Percentiles rank a stretch among this genome's conserved stretches.
Evolutionary conservation across 1,140 invertebrate genomes (phyloP).

Genomic region (Diachasma alloeum): DNA sequence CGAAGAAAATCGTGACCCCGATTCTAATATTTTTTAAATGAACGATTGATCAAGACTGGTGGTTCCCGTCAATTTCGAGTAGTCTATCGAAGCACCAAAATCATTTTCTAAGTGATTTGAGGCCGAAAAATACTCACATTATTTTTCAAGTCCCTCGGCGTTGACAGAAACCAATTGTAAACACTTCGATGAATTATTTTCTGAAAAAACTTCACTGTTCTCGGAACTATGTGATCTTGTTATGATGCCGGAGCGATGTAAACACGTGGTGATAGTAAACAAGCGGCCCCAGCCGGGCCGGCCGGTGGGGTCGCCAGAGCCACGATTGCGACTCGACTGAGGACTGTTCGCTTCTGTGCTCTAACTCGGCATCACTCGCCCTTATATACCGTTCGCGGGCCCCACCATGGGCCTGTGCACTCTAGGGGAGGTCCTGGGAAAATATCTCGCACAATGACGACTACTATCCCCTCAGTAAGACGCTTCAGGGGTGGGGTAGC

Average conservation of each 20-base stretch:
- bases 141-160: not conserved
- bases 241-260: not conserved
- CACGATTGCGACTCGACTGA: conserved; percentile 37
- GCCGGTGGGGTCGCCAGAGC: conserved; percentile 34
- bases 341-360: conserved; percentile 39
- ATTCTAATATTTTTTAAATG: not conserved
- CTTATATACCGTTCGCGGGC: conserved; percentile 44
- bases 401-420: conserved; percentile 24
- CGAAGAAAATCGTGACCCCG: not conserved
- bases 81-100: conserved; percentile 65
- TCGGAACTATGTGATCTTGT: not conserved
- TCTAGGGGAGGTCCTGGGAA: conserved; percentile 51
- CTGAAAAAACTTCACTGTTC: not conserved
- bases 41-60: not conserved
- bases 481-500: not conserved
- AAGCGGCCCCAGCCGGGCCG: conserved; percentile 41
- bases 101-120: conserved; percentile 40
- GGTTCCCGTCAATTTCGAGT: conserved; percentile 50
- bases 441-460: conserved; percentile 49
- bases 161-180: conserved; percentile 47
- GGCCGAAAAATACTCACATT: conserved; percentile 59
- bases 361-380: conserved; percentile 11
- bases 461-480: not conserved
- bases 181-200: conserved; percentile 28
- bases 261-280: not conserved